A percentile compares a stretch with the other conserved stretches of the same genome.
These are phyloP conservation scores for Drosophila subsilvestris DNA, from an alignment of 2,888 invertebrate species.

Conservation along the genomic window DNA sequence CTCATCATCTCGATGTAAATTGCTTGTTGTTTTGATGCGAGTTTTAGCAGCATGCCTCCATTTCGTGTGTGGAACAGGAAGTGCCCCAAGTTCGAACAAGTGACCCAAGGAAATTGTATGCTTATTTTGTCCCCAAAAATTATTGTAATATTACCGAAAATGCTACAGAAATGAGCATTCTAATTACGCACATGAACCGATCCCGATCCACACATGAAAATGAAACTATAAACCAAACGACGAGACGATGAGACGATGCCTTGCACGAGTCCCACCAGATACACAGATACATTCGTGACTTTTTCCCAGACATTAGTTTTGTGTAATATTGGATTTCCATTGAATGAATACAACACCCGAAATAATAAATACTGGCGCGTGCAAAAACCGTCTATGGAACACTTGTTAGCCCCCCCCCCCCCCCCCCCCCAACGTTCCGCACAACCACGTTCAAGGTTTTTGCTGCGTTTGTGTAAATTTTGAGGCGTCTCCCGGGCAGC, in stretches of 20 bases:
- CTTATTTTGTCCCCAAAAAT: conserved; percentile 49
- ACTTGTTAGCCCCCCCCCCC: background rate
- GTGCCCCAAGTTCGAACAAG: conserved; percentile 37
- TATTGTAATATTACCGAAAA: conserved; percentile 9
- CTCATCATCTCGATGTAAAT: conserved; percentile 49
- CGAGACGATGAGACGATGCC: conserved; percentile 36
- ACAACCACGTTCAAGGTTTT: conserved; percentile 32
- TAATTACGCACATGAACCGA: conserved; percentile 41
- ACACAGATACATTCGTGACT: conserved; percentile 7
- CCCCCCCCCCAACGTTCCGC: too few relatives aligned
- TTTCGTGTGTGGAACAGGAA: conserved; percentile 14
- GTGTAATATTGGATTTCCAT: conserved; percentile 55
- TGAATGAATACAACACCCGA: conserved; percentile 21
- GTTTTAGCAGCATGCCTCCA: conserved; percentile 45
- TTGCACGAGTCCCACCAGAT: conserved; percentile 43
- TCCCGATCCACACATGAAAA: conserved; percentile 5
- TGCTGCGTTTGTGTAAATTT: background rate
- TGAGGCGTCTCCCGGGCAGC: conserved; percentile 12
- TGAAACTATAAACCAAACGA: background rate
- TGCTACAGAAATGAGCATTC: conserved; percentile 29
- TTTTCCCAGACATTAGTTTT: conserved; percentile 32
- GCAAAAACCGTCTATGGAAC: conserved; percentile 33
- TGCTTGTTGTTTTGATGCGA: conserved; percentile 70
- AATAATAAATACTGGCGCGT: conserved; percentile 29
- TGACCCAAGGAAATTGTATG: conserved; percentile 2